Evolutionary conservation across 2,113 vertebrate genomes (phyloP).

Genomic region (Eulacestoma nigropectus): DNA sequence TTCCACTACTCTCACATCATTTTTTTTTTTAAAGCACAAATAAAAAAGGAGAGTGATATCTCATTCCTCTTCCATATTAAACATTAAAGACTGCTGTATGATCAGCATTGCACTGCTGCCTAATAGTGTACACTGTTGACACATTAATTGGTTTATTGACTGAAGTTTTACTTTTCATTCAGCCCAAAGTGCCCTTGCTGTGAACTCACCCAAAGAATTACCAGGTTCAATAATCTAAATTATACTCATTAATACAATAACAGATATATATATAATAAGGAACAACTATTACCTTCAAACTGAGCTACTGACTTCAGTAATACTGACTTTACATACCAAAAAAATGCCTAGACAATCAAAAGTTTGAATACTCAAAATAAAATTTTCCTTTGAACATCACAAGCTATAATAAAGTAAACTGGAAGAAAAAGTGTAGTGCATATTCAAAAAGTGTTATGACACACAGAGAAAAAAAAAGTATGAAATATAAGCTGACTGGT

Average conservation of each 20-base stretch:
- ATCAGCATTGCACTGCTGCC: not conserved
- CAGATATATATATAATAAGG: not conserved
- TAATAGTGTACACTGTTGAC: conserved; percentile 36
- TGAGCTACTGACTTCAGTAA: not conserved
- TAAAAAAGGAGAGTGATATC: not conserved
- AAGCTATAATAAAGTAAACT: not conserved
- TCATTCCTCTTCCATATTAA: not conserved
- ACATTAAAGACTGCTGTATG: not conserved
- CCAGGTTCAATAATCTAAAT: conserved; percentile 47
- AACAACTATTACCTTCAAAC: not conserved
- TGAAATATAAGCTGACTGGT: not conserved
- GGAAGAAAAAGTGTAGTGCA: not conserved
- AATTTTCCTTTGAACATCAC: not conserved
- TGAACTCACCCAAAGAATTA: conserved; percentile 52
- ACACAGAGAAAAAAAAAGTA: not conserved
- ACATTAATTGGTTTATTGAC: conserved; percentile 69
- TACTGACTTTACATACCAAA: not conserved
- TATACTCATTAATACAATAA: conserved; percentile 23
- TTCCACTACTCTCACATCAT: not conserved
- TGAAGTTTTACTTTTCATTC: conserved; percentile 61
- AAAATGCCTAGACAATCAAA: not conserved
- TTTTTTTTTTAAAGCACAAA: not conserved
- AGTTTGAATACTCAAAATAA: not conserved
- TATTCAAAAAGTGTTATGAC: not conserved
- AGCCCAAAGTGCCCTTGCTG: conserved; percentile 46